Evolutionary conservation across 2,113 vertebrate species (phyloP).

Genomic region (Pituophis catenifer): DNA sequence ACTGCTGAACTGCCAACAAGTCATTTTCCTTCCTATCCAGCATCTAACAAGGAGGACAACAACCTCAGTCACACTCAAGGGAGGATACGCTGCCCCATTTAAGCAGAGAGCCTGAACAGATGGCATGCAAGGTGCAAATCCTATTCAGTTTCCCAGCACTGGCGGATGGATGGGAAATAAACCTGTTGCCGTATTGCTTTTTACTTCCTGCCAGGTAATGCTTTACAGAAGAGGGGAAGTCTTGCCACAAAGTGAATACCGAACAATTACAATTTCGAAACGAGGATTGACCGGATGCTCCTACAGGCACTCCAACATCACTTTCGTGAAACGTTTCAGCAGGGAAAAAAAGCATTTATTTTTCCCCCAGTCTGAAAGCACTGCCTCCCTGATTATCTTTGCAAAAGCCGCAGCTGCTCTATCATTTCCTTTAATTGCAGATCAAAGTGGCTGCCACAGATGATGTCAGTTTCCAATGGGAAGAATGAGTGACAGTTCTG

Average conservation of each 20-base stretch:
- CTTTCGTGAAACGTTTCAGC: not conserved
- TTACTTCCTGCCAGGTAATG: not conserved
- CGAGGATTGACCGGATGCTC: not conserved
- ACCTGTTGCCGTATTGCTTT: not conserved
- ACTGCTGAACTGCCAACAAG: too few relatives aligned
- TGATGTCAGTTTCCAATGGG: not conserved
- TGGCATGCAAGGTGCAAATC: too few relatives aligned
- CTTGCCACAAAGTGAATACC: not conserved
- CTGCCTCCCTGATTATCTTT: not conserved
- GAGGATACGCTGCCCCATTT: too few relatives aligned
- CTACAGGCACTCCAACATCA: not conserved
- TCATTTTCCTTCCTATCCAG: too few relatives aligned
- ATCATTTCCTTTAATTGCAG: not conserved
- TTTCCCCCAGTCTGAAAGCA: not conserved
- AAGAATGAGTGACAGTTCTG: not conserved
- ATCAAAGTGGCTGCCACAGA: not conserved
- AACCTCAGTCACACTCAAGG: too few relatives aligned
- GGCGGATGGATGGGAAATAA: not conserved
- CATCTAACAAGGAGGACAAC: too few relatives aligned
- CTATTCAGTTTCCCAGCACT: too few relatives aligned
- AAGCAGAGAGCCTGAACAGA: too few relatives aligned
- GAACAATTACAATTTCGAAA: not conserved
- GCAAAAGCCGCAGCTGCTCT: not conserved
- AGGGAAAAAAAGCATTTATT: not conserved
- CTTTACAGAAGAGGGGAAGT: not conserved